Percentiles rank a stretch among this genome's conserved stretches.
These are phyloP conservation scores for Caenorhabditis zanzibari DNA, from an alignment of 2,888 invertebrate species.

Conservation along the genomic window DNA sequence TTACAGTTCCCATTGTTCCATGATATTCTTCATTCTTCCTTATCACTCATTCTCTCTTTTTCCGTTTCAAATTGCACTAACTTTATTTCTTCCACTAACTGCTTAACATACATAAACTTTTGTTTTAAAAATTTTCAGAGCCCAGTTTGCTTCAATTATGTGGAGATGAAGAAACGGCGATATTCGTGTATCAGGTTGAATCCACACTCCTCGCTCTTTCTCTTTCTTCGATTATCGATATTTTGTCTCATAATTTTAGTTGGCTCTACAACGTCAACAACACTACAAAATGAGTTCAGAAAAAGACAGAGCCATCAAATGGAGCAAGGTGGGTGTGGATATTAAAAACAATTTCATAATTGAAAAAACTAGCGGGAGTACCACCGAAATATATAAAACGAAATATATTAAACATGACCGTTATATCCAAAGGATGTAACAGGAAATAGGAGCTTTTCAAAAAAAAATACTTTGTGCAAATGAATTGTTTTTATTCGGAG, in stretches of 20 bases:
- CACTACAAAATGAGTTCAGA: slow-evolving; percentile 20
- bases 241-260: neutral
- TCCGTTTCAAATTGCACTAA: neutral
- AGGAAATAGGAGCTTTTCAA: too few relatives aligned
- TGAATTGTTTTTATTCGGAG: too few relatives aligned
- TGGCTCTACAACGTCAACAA: neutral
- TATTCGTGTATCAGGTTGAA: slow-evolving; percentile 20
- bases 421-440: too few relatives aligned
- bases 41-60: neutral
- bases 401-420: too few relatives aligned
- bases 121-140: slow-evolving; percentile 13
- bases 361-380: too few relatives aligned
- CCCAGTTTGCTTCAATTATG: slow-evolving; percentile 30
- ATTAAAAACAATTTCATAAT: too few relatives aligned
- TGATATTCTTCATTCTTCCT: neutral
- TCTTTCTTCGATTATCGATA: slow-evolving; percentile 9
- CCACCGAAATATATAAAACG: too few relatives aligned
- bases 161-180: slow-evolving; percentile 66
- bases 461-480: too few relatives aligned
- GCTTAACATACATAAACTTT: too few relatives aligned
- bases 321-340: slow-evolving; percentile 2
- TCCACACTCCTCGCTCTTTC: slow-evolving; percentile 3
- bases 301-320: slow-evolving; percentile 20
- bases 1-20: too few relatives aligned
- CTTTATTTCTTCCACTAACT: too few relatives aligned